Base-by-base conservation (phyloP, 2,888 invertebrate species). In the Sericinus montela region DNA sequence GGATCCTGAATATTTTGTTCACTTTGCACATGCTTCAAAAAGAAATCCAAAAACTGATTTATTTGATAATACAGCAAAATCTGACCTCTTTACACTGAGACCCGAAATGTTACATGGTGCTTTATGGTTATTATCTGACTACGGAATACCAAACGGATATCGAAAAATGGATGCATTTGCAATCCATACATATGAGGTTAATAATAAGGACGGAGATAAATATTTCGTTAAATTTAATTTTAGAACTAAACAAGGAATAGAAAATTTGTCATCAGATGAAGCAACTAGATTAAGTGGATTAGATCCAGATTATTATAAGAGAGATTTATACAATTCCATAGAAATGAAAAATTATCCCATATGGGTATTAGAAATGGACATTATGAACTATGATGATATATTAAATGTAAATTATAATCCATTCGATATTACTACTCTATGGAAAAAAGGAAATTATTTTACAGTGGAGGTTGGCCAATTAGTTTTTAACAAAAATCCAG, bases 101-200 rank as follows among this genome's bases (percentile, higher is more conserved):
- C 95, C 97, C 0, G 96, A 97, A 75, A 89, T 93, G 0, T 90
- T 93, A 3, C 95, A 97, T 70, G 94, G 95, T 3, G 81, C 92
- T 9, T 85, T 94, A 69, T 93, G 97, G 85, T 75, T 96, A 52
- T 93, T 94, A 63, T 92, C 94, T 6, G 97, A 98, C 79, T 92
- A 95, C 59, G 98, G 97, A 10, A 94, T 94, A 54, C 97, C 98
- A 0, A 94, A 97, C 73, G 97, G 97, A 6, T 94, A 92, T 74
- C 91, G 97, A 48, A 93, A 93, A 75, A 97, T 98, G 96, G 94
- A 98, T 65, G 95, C 94, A 32, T 98, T 96, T 65, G 95, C 97
- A 1, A 94, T 95, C 0, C 97, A 98, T 72, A 95, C 97, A 0
- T 98, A 95, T 75, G 97, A 97, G 75, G 73, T 97, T 51, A 91